Evolutionary conservation across 2,113 vertebrate genomes (phyloP).

Genomic region (Argyrosomus japonicus): DNA sequence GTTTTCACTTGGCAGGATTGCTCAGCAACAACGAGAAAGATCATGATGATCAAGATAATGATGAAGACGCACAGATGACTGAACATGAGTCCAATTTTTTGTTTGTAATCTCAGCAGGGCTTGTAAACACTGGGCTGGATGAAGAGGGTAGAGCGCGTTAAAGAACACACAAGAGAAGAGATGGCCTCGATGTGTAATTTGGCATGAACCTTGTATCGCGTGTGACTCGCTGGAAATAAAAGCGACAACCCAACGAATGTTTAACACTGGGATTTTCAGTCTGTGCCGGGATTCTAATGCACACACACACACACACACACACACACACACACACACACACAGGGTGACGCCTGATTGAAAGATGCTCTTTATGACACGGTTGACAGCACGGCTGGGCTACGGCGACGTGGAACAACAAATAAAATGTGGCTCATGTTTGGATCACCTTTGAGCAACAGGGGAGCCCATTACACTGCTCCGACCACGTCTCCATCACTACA

Average conservation of each 20-base stretch:
- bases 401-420: constrained; percentile 40
- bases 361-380: constrained; percentile 44
- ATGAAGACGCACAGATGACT: constrained; percentile 9
- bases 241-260: constrained; percentile 6
- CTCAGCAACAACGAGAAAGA: constrained; percentile 10
- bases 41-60: constrained; percentile 1
- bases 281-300: background rate
- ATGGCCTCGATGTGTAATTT: constrained; percentile 44
- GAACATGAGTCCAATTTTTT: constrained; percentile 4
- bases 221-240: constrained; percentile 31
- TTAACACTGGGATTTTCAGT: constrained; percentile 35
- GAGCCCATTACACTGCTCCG: background rate
- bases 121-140: constrained; percentile 12
- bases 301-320: background rate
- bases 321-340: constrained; percentile 1
- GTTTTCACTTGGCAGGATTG: constrained; percentile 13
- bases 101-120: background rate
- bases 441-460: constrained; percentile 13
- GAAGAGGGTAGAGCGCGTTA: background rate
- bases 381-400: constrained; percentile 26
- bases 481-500: constrained; percentile 9
- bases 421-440: constrained; percentile 21
- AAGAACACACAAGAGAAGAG: background rate
- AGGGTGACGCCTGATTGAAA: constrained; percentile 49
- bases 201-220: constrained; percentile 45